Percentiles rank a stretch among this genome's conserved stretches.
Conservation (phyloP, 2,113 vertebrate genomes). For the Colinus virginianus region DNA sequence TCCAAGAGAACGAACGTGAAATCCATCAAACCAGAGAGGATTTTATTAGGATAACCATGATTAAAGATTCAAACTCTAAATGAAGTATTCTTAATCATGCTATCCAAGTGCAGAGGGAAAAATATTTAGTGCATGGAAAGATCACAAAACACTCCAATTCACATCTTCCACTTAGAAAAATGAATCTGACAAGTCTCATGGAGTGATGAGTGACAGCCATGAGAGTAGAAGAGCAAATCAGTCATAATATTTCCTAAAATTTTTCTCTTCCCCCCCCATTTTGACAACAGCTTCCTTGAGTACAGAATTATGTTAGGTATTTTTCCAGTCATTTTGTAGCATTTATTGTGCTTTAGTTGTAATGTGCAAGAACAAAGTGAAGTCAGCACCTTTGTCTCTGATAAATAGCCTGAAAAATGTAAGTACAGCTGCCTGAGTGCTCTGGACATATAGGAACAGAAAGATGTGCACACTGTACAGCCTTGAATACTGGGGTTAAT, state of each 20-base stretch:
- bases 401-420: neutral
- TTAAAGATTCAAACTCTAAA: slow-evolving; percentile 50
- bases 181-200: neutral
- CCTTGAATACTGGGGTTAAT: neutral
- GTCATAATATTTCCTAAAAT: neutral
- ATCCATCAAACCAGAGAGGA: slow-evolving; percentile 19
- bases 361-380: neutral
- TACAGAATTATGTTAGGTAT: neutral
- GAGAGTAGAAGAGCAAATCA: slow-evolving; percentile 20
- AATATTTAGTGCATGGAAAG: neutral
- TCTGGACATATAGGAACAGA: neutral
- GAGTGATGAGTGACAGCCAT: slow-evolving; percentile 24
- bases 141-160: neutral
- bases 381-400: neutral
- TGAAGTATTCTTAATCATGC: slow-evolving; percentile 15
- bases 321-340: slow-evolving; percentile 10
- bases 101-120: neutral
- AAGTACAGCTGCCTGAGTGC: neutral
- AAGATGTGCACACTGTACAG: neutral
- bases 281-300: slow-evolving; percentile 39
- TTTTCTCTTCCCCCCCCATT: neutral
- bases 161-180: neutral
- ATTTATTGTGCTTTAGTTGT: slow-evolving; percentile 8
- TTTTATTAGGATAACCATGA: slow-evolving; percentile 38
- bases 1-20: slow-evolving; percentile 6